Base-by-base conservation (phyloP, 2,888 invertebrate genomes). In the Pollenia angustigena region DNA sequence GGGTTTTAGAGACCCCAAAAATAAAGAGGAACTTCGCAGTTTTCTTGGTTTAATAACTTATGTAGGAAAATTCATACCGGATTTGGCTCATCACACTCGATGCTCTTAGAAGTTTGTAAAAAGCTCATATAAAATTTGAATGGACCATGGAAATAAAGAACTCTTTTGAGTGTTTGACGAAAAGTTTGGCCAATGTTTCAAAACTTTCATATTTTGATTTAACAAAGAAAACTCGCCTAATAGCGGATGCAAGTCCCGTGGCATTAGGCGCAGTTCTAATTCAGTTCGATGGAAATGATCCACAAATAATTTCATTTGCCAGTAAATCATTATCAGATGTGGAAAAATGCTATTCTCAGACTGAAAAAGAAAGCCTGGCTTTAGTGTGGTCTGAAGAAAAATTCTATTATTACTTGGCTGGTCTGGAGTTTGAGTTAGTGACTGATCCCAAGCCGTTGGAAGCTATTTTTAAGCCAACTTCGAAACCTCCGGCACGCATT, bases 21-120 rank as follows among this genome's bases (percentile, higher is more conserved):
- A 58, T 40, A 89, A 89, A 76, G 90, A 90, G 68, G 92, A 91
- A 86, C 71, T 90, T 40, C 90, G 90, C 56, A 92, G 91, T 83
- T 91, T 91, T 80, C 86, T 91, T 10, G 92, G 92, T 68, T 58
- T 92, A 54, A 89, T 90, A 44, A 92, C 91, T 74, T 93, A 91
- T 85, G 90, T 83, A 58, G 90, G 88, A 40, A 91, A 88, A 89
- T 92, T 88, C 88, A 85, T 89, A 56, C 88, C 88, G 1, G 85
- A 89, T 90, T 42, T 89, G 46, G 85, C 89, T 6, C 84, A 85
- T 74, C 88, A 88, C 64, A 89, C 90, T 18, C n/a, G 89, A 90
- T 40, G 89, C 92, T 11, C 81, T 93, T 12, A 88, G 92, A 74
- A 66, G 78, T 6, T 88, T 92, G 12, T 81, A 91, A 23, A 89